A percentile compares a stretch with the other conserved stretches of the same genome.
These are phyloP conservation scores for Scelioninae gen. 1 DNA, from an alignment of 2,888 invertebrate genomes.

Conservation along the genomic window DNA sequence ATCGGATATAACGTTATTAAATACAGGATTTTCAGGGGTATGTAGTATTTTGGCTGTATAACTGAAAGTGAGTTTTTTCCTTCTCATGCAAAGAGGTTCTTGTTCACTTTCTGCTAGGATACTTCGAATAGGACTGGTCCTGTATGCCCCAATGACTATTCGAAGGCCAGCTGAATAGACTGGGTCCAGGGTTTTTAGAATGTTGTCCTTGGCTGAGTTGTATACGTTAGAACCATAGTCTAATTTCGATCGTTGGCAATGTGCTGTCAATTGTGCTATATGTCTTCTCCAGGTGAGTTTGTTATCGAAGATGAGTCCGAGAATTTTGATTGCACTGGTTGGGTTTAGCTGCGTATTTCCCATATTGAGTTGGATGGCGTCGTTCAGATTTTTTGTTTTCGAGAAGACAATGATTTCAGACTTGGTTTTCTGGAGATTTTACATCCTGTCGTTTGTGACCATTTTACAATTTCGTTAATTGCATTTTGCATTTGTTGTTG, in stretches of 20 bases:
- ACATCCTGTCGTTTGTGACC: slow-evolving; percentile 1
- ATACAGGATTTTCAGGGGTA: background rate
- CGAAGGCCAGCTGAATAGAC: background rate
- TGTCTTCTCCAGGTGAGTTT: slow-evolving; percentile 69
- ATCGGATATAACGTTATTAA: background rate
- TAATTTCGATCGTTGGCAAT: slow-evolving; percentile 51
- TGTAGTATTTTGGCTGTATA: background rate
- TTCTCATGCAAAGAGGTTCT: slow-evolving; percentile 1
- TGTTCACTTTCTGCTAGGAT: background rate
- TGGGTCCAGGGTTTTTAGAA: background rate
- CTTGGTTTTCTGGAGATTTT: slow-evolving; percentile 14
- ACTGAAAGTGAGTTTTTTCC: background rate
- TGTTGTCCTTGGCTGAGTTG: slow-evolving; percentile 25
- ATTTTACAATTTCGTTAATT: background rate
- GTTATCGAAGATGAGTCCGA: slow-evolving; percentile 65
- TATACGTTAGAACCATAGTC: slow-evolving; percentile 60
- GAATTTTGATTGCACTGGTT: slow-evolving; percentile 1
- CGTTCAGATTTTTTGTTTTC: slow-evolving; percentile 7
- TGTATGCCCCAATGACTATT: slow-evolving; percentile 6
- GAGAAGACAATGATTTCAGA: slow-evolving; percentile 27
- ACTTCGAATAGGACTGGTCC: background rate
- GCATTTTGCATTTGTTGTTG: background rate
- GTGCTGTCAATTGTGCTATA: slow-evolving; percentile 38
- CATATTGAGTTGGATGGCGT: too few species aligned
- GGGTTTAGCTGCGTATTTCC: too few species aligned